Conservation (phyloP, 2,888 invertebrate genomes). For the Drosophila anomelani region DNA sequence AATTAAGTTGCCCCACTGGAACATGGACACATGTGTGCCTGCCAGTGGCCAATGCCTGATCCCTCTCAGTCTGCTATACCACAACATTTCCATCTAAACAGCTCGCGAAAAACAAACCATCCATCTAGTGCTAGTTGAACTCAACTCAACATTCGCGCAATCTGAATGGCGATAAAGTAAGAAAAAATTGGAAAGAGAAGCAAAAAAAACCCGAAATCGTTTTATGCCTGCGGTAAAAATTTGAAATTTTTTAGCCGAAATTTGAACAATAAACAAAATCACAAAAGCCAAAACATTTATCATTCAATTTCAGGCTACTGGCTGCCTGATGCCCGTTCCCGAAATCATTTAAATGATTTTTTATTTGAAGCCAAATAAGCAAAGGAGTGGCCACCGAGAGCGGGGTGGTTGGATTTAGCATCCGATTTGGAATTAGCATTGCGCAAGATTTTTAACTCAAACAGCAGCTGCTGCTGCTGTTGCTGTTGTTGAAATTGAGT, state of each 20-base stretch:
- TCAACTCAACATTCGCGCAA: conserved; percentile 60
- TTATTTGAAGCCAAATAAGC: conserved; percentile 81
- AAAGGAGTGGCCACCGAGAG: conserved; percentile 61
- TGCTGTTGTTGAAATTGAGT: conserved; percentile 41
- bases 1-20: conserved; percentile 78
- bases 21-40: conserved; percentile 55
- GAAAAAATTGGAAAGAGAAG: conserved; percentile 38
- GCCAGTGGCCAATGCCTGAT: neutral
- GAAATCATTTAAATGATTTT: conserved; percentile 79
- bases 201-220: conserved; percentile 48
- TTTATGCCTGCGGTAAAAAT: conserved; percentile 76
- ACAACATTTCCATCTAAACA: conserved; percentile 77
- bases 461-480: conserved; percentile 52
- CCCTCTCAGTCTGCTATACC: conserved; percentile 56
- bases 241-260: conserved; percentile 74
- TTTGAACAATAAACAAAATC: conserved; percentile 81
- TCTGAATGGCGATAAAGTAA: conserved; percentile 54
- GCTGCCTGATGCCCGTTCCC: conserved; percentile 41
- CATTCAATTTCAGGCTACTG: conserved; percentile 64
- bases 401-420: conserved; percentile 22
- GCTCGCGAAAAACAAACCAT: conserved; percentile 67
- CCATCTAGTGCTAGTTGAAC: conserved; percentile 45
- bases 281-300: conserved; percentile 82
- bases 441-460: conserved; percentile 77
- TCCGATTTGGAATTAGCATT: conserved; percentile 51